Conservation (phyloP, 2,888 invertebrate species). For the Epirrhoe alternata region DNA sequence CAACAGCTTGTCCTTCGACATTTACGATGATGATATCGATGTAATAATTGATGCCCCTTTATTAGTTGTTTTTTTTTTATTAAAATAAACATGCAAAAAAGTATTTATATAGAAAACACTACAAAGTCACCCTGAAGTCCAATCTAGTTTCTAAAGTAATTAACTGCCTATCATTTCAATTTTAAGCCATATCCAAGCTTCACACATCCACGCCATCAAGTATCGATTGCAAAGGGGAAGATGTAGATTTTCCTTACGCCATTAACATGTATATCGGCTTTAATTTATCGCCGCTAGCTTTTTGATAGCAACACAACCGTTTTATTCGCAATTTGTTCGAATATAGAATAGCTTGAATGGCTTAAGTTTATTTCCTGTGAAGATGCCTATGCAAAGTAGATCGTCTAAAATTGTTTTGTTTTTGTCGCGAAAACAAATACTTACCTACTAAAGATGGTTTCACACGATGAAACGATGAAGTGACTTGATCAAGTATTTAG, state of each 20-base stretch:
- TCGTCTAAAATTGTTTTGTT: conserved; percentile 17
- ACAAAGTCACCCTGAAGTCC: no score
- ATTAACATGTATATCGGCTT: conserved; percentile 80
- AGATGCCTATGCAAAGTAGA: conserved; percentile 11
- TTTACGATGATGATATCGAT: no score
- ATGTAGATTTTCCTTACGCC: conserved; percentile 74
- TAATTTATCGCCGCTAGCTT: conserved; percentile 72
- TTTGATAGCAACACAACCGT: conserved; percentile 66
- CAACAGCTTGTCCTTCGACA: no score
- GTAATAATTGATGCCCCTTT: no score
- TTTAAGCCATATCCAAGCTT: conserved; percentile 47
- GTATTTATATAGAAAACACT: no score
- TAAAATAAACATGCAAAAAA: no score
- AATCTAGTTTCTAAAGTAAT: no score
- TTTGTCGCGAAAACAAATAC: background rate
- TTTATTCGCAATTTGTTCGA: conserved; percentile 63
- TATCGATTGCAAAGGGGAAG: conserved; percentile 65
- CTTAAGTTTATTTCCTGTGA: conserved; percentile 31
- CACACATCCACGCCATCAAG: conserved; percentile 39
- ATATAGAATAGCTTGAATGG: conserved; percentile 33
- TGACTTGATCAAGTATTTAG: no score
- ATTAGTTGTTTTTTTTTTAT: no score
- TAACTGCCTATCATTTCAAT: background rate
- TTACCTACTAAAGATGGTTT: no score
- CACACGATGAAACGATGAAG: no score